Conservation (phyloP, 2,113 vertebrate species). For the Cyanistes caeruleus region DNA sequence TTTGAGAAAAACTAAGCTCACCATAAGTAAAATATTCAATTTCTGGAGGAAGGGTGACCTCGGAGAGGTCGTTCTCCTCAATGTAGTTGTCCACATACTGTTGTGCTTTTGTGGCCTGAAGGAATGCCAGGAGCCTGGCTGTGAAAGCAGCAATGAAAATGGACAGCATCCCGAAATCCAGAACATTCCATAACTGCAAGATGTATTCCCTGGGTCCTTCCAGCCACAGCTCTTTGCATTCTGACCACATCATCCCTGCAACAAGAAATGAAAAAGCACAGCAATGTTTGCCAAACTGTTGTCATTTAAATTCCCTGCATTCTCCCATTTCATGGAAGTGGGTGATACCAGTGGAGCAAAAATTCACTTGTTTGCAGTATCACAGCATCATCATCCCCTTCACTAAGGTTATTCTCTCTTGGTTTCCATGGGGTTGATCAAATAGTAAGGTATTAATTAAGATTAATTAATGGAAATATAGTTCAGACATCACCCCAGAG, state of each 20-base stretch:
- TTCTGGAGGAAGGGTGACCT: constrained; percentile 85
- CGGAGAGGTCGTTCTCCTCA: constrained; percentile 79
- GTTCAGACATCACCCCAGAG: not conserved
- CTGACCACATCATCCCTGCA: constrained; percentile 92
- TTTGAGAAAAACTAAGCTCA: constrained; percentile 57
- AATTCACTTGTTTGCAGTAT: not conserved
- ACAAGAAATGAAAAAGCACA: not conserved
- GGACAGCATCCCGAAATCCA: constrained; percentile 91
- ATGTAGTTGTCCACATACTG: constrained; percentile 87
- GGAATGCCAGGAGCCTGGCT: constrained; percentile 85
- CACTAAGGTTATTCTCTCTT: not conserved
- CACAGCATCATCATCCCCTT: not conserved
- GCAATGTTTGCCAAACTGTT: not conserved
- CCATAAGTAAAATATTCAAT: constrained; percentile 89
- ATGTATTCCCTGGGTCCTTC: constrained; percentile 89
- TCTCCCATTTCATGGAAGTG: not conserved
- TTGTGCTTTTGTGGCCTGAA: constrained; percentile 87
- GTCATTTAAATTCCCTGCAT: not conserved
- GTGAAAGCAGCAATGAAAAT: constrained; percentile 91
- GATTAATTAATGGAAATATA: not conserved
- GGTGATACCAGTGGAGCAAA: not conserved
- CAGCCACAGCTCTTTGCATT: constrained; percentile 90
- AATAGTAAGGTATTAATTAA: not conserved
- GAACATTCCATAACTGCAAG: constrained; percentile 87
- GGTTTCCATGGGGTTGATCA: not conserved